phyloP scores from a whole-genome alignment of 2,797 vertebrate genomes.

The Hyperoplus lanceolatus region DNA sequence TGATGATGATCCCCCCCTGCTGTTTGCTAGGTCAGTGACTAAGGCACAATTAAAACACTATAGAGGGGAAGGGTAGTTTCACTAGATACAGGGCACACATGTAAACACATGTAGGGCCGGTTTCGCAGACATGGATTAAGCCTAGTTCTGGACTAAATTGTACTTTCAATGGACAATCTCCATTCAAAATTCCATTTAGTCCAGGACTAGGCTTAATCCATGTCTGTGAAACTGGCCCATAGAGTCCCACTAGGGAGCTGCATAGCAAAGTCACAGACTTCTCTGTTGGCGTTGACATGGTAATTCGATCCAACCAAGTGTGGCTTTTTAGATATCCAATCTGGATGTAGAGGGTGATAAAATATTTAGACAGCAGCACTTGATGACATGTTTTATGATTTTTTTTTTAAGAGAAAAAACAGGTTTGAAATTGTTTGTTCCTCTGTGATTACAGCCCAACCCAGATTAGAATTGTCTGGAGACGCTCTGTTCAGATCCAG shows the following conservation, averaged over 20 bases:
- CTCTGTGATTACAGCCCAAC: constrained; percentile 28
- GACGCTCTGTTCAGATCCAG: constrained; percentile 40
- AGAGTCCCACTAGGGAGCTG: constrained; percentile 63
- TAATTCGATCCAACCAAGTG: constrained; percentile 37
- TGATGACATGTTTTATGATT: not conserved
- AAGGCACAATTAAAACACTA: constrained; percentile 56
- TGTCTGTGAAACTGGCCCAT: no score
- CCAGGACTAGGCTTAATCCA: no score
- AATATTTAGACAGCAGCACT: not conserved
- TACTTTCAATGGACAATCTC: no score
- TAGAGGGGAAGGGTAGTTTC: constrained; percentile 32
- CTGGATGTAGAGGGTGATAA: not conserved
- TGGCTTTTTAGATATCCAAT: constrained; percentile 3
- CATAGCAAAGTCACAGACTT: constrained; percentile 48
- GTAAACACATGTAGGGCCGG: constrained; percentile 45
- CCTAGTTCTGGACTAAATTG: no score
- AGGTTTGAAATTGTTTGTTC: constrained; percentile 7
- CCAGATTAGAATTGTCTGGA: constrained; percentile 21
- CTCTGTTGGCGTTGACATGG: constrained; percentile 44
- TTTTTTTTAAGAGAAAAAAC: not conserved
- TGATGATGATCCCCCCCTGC: not conserved
- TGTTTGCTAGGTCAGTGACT: constrained; percentile 60
- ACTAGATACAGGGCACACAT: constrained; percentile 37
- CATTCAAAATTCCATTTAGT: no score
- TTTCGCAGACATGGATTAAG: no score